Conservation (phyloP, 2,113 vertebrate species). For the Hepsetus odoe region DNA sequence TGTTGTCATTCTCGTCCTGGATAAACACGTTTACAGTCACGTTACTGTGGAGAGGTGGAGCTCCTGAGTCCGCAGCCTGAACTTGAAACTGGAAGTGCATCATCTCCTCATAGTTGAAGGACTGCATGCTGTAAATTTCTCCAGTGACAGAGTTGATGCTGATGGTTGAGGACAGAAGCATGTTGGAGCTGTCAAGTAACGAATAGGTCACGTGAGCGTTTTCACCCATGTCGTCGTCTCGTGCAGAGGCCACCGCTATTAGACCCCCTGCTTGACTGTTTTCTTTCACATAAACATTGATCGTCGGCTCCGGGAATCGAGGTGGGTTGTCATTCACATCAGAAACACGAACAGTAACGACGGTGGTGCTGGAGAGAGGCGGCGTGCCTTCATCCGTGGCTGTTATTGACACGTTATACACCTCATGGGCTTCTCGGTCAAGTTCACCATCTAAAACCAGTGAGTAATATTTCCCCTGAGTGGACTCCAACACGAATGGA, state of each 20-base stretch:
- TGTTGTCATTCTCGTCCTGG: slow-evolving; percentile 76
- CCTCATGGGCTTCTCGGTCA: slow-evolving; percentile 41
- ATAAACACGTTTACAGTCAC: slow-evolving; percentile 45
- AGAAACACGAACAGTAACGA: slow-evolving; percentile 49
- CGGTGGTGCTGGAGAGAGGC: slow-evolving; percentile 37
- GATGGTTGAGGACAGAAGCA: slow-evolving; percentile 68
- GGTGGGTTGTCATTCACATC: slow-evolving; percentile 56
- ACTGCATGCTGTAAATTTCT: slow-evolving; percentile 63
- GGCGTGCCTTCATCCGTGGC: slow-evolving; percentile 52
- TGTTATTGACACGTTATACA: slow-evolving; percentile 50
- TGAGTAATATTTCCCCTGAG: slow-evolving; percentile 50
- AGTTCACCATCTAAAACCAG: slow-evolving; percentile 41
- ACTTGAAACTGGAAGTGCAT: slow-evolving; percentile 44
- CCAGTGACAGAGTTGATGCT: slow-evolving; percentile 69
- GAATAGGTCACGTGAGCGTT: slow-evolving; percentile 65
- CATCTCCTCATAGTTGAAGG: slow-evolving; percentile 64
- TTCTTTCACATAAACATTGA: slow-evolving; percentile 43
- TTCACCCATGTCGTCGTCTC: slow-evolving; percentile 46
- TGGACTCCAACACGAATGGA: slow-evolving; percentile 39
- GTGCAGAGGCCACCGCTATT: slow-evolving; percentile 32
- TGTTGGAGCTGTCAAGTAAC: slow-evolving; percentile 62
- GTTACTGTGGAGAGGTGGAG: slow-evolving; percentile 48
- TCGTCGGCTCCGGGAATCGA: slow-evolving; percentile 26
- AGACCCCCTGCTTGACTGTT: slow-evolving; percentile 43
- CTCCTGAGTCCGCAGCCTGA: slow-evolving; percentile 34